These are phyloP conservation scores for Oscheius sp. DNA, from an alignment of 1,140 invertebrate genomes.

Conservation along the genomic window DNA sequence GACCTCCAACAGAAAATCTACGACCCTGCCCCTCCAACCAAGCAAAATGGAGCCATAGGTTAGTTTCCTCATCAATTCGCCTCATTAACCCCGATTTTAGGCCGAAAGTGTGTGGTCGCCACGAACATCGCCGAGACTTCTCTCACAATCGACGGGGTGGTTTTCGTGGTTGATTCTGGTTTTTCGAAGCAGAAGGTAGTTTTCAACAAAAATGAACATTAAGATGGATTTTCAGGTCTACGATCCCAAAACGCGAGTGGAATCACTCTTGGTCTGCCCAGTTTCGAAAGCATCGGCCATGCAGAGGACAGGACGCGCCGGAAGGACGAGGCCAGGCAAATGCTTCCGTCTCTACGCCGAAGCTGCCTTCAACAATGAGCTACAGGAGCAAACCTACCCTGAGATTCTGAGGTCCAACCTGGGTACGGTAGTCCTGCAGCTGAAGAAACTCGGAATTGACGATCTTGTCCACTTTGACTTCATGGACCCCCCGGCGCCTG, in stretches of 20 bases:
- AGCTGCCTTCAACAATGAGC: constrained; percentile 96
- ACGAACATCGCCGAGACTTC: constrained; percentile 99
- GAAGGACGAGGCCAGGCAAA: constrained; percentile 85
- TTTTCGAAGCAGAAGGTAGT: constrained; percentile 95
- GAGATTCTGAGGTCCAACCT: constrained; percentile 93
- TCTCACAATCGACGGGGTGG: constrained; percentile 98
- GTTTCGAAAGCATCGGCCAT: constrained; percentile 99
- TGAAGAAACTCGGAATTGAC: constrained; percentile 98
- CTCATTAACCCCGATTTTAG: constrained; percentile 9
- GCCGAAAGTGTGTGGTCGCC: constrained; percentile 77
- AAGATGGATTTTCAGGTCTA: constrained; percentile 68
- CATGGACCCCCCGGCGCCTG: constrained; percentile 99
- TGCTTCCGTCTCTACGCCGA: constrained; percentile 98
- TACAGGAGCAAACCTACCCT: constrained; percentile 99
- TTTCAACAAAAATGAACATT: neutral
- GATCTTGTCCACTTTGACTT: constrained; percentile 99
- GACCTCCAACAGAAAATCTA: constrained; percentile 96
- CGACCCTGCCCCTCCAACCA: constrained; percentile 82
- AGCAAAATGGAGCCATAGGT: constrained; percentile 88
- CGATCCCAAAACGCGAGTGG: constrained; percentile 92
- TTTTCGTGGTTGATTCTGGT: constrained; percentile 99
- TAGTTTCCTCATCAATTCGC: constrained; percentile 6
- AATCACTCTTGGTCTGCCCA: constrained; percentile 92
- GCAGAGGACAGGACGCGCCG: constrained; percentile 89
- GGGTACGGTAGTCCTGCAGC: constrained; percentile 91